Evolutionary conservation across 2,113 vertebrate species (phyloP).

Genomic region (Willisornis vidua): DNA sequence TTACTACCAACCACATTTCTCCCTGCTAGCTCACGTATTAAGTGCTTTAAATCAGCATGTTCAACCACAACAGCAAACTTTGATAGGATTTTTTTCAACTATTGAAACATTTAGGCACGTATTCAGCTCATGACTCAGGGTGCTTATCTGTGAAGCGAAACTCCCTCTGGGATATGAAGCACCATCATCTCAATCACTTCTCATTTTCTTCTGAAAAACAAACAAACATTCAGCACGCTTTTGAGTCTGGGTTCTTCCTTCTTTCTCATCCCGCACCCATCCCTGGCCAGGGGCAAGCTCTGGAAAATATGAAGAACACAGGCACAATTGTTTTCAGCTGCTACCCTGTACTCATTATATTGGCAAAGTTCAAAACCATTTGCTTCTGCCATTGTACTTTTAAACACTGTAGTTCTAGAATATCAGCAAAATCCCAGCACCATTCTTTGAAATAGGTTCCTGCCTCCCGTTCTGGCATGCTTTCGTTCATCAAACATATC

Average conservation of each 20-base stretch:
- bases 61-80: conserved; percentile 14
- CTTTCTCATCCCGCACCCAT: conserved; percentile 15
- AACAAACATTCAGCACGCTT: conserved; percentile 36
- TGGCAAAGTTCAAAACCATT: background rate
- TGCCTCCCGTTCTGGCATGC: background rate
- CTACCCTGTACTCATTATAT: background rate
- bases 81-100: conserved; percentile 31
- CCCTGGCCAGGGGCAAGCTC: conserved; percentile 31
- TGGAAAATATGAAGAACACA: background rate
- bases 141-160: conserved; percentile 43
- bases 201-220: conserved; percentile 25
- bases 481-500: background rate
- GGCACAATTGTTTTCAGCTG: background rate
- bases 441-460: background rate
- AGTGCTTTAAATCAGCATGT: conserved; percentile 61
- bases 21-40: conserved; percentile 48
- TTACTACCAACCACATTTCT: background rate
- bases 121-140: conserved; percentile 44
- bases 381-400: background rate
- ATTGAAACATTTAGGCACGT: conserved; percentile 38
- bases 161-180: conserved; percentile 41
- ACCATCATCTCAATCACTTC: conserved; percentile 36
- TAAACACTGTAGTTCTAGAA: background rate
- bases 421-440: background rate
- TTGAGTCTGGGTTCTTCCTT: background rate